Percentiles rank a stretch among this genome's conserved stretches.
phyloP scores from a whole-genome alignment of 2,797 vertebrate genomes.

The Dromococcyx pavoninus region DNA sequence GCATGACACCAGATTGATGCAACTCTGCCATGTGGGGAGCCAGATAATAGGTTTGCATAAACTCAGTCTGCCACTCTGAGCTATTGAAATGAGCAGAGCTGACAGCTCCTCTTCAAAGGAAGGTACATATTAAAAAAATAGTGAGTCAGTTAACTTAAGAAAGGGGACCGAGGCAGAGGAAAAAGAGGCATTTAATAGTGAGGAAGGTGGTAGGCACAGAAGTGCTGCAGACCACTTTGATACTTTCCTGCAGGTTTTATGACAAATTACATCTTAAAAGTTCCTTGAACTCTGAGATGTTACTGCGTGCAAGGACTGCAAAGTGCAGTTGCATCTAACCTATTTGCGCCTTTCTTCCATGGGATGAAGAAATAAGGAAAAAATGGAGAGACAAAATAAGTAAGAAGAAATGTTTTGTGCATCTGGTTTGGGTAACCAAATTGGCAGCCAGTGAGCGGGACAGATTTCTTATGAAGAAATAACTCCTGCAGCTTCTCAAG shows the following conservation, averaged over 20 bases:
- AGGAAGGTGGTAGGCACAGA: neutral
- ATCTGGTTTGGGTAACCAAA: slow-evolving; percentile 32
- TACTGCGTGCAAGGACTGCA: neutral
- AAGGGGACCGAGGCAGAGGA: neutral
- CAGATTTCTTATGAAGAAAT: slow-evolving; percentile 51
- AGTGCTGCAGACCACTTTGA: neutral
- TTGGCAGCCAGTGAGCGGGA: slow-evolving; percentile 34
- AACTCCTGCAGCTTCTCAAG: slow-evolving; percentile 38
- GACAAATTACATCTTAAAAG: neutral
- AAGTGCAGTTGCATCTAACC: neutral
- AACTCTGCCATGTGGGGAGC: neutral
- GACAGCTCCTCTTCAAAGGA: slow-evolving; percentile 6
- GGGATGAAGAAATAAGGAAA: neutral
- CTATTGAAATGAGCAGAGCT: slow-evolving; percentile 14
- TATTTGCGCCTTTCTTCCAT: neutral
- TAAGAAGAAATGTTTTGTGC: neutral
- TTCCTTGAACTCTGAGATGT: neutral
- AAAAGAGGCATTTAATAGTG: neutral
- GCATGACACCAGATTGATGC: neutral
- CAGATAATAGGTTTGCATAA: neutral
- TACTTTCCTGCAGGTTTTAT: neutral
- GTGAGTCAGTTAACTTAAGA: neutral
- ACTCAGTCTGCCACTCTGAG: slow-evolving; percentile 37
- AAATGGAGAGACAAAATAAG: neutral
- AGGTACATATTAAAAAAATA: slow-evolving; percentile 46